These are phyloP conservation scores for Rhinolophus sinicus DNA, from an alignment of 2,113 vertebrate genomes.

Conservation along the genomic window DNA sequence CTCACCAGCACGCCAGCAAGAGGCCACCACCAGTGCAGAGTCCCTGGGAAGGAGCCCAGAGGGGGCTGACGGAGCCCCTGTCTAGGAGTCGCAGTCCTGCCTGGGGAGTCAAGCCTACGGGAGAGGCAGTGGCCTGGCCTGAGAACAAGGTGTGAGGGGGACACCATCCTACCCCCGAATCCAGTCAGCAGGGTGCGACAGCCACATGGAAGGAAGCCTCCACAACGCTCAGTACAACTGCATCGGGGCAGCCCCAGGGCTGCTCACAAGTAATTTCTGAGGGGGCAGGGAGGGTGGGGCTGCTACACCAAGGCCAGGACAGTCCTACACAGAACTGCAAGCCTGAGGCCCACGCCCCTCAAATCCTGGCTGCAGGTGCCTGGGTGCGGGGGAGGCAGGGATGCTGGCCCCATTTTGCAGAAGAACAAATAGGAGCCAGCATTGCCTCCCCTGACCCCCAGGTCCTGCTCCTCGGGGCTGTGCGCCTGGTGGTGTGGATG, in stretches of 20 bases:
- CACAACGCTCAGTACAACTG: not conserved
- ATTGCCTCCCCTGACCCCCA: slow-evolving; percentile 41
- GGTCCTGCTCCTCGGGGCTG: not conserved
- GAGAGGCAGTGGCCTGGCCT: not conserved
- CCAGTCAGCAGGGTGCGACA: not conserved
- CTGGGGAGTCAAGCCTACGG: not conserved
- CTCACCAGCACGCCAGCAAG: not conserved
- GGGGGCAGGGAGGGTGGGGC: not conserved
- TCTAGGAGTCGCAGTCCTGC: not conserved
- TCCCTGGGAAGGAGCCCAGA: not conserved
- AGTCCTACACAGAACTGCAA: not conserved
- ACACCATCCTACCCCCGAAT: not conserved
- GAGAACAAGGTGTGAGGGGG: not conserved
- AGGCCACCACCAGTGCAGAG: not conserved
- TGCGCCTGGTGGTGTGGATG: not conserved
- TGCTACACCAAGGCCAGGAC: not conserved
- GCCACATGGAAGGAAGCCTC: not conserved
- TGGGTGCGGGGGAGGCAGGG: not conserved
- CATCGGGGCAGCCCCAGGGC: not conserved
- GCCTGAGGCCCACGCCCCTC: not conserved
- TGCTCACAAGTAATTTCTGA: not conserved
- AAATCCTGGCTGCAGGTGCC: not conserved
- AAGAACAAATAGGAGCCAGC: not conserved
- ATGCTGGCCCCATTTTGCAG: slow-evolving; percentile 14
- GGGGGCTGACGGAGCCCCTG: not conserved